Percentiles rank a stretch among this genome's conserved stretches.
Evolutionary conservation across 2,113 vertebrate species (phyloP).

Genomic region (Pluvialis apricaria): DNA sequence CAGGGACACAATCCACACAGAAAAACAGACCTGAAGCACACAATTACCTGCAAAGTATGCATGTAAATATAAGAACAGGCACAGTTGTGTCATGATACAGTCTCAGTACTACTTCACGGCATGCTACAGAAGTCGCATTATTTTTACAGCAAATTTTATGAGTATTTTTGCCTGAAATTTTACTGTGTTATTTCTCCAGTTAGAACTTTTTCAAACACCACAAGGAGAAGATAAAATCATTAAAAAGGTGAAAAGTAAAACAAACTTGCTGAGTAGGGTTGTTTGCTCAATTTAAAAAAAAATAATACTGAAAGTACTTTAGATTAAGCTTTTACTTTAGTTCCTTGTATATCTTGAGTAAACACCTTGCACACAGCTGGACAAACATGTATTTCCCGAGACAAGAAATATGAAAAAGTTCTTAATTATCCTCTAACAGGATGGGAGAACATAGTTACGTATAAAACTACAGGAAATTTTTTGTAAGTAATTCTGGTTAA

Average conservation of each 20-base stretch:
- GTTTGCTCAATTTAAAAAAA: background rate
- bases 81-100: background rate
- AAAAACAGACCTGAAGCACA: background rate
- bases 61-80: background rate
- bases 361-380: background rate
- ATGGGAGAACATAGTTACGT: background rate
- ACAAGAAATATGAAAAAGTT: background rate
- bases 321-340: background rate
- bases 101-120: background rate
- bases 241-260: background rate
- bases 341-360: background rate
- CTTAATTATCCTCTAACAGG: background rate
- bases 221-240: background rate
- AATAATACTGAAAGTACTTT: background rate
- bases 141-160: background rate
- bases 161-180: background rate
- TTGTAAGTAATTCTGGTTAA: background rate
- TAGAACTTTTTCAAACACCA: background rate
- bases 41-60: background rate
- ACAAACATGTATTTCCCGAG: background rate
- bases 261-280: background rate
- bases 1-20: background rate
- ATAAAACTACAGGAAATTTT: background rate
- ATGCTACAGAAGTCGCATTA: background rate
- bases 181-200: background rate